Percentiles rank a stretch among this genome's conserved stretches.
phyloP scores from a whole-genome alignment of 2,113 vertebrate genomes.

The Alligator sinensis region DNA sequence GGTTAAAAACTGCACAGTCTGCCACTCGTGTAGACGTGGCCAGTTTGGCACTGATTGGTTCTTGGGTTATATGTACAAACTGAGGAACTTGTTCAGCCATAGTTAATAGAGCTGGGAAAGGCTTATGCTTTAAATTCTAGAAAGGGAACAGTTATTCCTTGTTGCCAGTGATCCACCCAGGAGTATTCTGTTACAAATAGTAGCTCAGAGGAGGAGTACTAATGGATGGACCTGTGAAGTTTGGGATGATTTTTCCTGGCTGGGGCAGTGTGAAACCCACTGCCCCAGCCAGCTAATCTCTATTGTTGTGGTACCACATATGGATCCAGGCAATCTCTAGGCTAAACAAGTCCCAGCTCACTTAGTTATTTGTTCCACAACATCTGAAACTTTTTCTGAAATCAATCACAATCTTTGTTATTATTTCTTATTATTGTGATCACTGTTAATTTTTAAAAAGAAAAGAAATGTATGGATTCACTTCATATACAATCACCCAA shows the following conservation, averaged over 20 bases:
- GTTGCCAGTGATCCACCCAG: background rate
- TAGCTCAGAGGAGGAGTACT: background rate
- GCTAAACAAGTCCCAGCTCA: background rate
- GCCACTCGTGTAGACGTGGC: background rate
- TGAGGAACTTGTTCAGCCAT: background rate
- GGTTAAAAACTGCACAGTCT: background rate
- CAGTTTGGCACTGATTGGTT: rapidly evolving
- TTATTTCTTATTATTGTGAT: too few relatives aligned
- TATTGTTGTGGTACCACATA: background rate
- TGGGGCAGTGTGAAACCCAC: background rate
- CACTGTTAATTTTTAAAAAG: background rate
- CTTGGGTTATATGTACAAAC: background rate
- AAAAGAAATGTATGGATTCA: background rate
- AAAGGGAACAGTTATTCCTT: background rate
- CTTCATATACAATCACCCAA: background rate
- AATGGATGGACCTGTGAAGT: background rate
- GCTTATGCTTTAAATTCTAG: background rate
- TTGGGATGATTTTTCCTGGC: background rate
- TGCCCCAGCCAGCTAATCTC: background rate
- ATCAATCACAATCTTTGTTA: background rate
- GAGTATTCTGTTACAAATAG: background rate
- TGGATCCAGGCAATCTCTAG: background rate
- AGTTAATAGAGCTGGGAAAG: background rate
- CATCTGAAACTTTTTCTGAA: background rate
- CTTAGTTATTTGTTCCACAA: background rate